A percentile compares a stretch with the other conserved stretches of the same genome.
Evolutionary conservation across 2,888 invertebrate genomes (phyloP).

Genomic region (Machimus rusticus): DNA sequence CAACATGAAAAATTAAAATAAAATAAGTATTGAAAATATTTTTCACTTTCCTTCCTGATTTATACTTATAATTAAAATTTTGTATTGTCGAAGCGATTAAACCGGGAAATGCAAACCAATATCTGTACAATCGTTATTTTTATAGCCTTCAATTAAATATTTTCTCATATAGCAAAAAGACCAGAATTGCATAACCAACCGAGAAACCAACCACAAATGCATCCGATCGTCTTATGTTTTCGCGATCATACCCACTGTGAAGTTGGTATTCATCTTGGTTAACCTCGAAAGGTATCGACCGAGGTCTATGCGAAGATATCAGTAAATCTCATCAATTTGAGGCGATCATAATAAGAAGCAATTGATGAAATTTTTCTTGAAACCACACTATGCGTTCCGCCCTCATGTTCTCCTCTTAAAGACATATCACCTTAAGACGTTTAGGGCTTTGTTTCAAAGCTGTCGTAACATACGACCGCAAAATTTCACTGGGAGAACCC

Average conservation of each 20-base stretch:
- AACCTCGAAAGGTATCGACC: neutral
- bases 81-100: neutral
- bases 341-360: neutral
- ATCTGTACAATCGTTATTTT: neutral
- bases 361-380: neutral
- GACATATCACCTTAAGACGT: neutral
- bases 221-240: neutral
- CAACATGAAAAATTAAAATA: neutral
- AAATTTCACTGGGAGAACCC: neutral
- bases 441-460: neutral
- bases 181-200: neutral
- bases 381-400: neutral
- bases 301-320: neutral
- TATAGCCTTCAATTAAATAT: constrained; percentile 8
- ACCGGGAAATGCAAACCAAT: neutral
- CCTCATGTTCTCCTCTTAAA: neutral
- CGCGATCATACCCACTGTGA: neutral
- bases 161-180: neutral
- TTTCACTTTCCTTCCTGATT: neutral
- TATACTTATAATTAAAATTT: neutral
- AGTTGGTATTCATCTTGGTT: neutral
- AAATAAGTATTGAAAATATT: neutral
- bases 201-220: neutral
- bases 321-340: neutral
- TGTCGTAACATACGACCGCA: neutral